Evolutionary conservation across 2,888 invertebrate genomes (phyloP).

Genomic region (Hipparchia semele): DNA sequence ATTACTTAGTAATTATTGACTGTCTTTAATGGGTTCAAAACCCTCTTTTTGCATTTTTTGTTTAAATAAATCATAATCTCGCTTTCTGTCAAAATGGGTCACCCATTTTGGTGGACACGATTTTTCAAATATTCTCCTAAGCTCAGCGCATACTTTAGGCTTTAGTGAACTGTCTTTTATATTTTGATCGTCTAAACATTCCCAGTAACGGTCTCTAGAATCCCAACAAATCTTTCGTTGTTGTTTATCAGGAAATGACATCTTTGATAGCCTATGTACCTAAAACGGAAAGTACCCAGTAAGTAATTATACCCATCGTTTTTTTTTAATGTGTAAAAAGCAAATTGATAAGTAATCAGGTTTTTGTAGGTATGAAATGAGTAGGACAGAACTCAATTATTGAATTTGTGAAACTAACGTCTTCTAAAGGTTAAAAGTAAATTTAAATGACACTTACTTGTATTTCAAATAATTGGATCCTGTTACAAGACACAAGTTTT

Average conservation of each 20-base stretch:
- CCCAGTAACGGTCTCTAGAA: constrained; percentile 94
- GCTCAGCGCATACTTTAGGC: constrained; percentile 84
- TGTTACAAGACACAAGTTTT: neutral
- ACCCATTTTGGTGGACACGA: constrained; percentile 94
- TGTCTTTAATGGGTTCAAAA: constrained; percentile 89
- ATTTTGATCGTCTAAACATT: constrained; percentile 90
- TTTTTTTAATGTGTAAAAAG: neutral
- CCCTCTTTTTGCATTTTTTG: constrained; percentile 93
- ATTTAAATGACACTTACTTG: constrained; percentile 17
- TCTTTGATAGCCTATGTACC: constrained; percentile 57
- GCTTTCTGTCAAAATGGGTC: constrained; percentile 95
- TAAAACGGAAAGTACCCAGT: constrained; percentile 35
- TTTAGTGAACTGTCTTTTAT: constrained; percentile 82
- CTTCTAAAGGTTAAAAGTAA: neutral
- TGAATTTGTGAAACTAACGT: neutral
- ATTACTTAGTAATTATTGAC: constrained; percentile 54
- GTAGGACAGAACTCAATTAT: neutral
- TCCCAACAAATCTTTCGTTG: constrained; percentile 93
- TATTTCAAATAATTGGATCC: neutral
- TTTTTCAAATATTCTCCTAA: constrained; percentile 89
- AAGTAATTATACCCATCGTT: constrained; percentile 16
- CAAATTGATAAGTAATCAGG: neutral
- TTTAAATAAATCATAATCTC: constrained; percentile 94
- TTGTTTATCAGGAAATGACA: constrained; percentile 92
- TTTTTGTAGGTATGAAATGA: neutral